Base-by-base conservation (phyloP, 2,113 vertebrate species). In the Pristiophorus japonicus region DNA sequence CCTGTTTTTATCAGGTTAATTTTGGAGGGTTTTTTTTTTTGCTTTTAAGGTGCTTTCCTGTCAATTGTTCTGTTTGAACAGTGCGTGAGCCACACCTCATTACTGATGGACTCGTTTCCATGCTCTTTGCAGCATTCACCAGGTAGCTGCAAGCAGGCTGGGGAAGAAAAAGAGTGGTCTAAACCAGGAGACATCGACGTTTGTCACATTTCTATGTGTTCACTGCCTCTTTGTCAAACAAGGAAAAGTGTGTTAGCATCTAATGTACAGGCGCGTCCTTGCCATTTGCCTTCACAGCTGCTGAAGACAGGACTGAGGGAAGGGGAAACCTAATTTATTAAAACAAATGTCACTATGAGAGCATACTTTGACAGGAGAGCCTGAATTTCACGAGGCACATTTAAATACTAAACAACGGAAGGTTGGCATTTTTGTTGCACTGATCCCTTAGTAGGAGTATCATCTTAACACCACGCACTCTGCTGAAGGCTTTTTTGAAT, bases 131-230 rank as follows among this genome's bases (percentile, higher is more conserved):
- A 81, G 78, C 16, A 81, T 81, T 20, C 34, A 18, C 18, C 16
- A 22, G 88, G 34, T 38, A 88, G 47, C 47, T 51, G 24, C 55
- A 34, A 91, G 18, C 34, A 38, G 10, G 16, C 59, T 3, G 30
- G 51, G 85, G 51, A 47, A 30, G 3, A 8, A 65, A 62, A 59
- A 27, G 59, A 14, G 5, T 63, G 14, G 34, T 92, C 88, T 10
- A 10, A 63, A 63, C 88, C 34, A 63, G 59, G 62, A 92, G 59
- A 38, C 88, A 63, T 38, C 6, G 38, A 38, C 62, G 27, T 55
- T 88, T 63, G 59, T 92, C 59, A 63, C 30, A 92, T 92, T 92
- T 92, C 55, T 38, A 16, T 91, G 55, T 92, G 20, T 92, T 92
- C 55, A 38, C 34, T 92, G 88, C 59, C 18, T 92, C 59, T 78